Conservation (phyloP, 2,113 vertebrate genomes). For the Oncorhynchus mykiss region DNA sequence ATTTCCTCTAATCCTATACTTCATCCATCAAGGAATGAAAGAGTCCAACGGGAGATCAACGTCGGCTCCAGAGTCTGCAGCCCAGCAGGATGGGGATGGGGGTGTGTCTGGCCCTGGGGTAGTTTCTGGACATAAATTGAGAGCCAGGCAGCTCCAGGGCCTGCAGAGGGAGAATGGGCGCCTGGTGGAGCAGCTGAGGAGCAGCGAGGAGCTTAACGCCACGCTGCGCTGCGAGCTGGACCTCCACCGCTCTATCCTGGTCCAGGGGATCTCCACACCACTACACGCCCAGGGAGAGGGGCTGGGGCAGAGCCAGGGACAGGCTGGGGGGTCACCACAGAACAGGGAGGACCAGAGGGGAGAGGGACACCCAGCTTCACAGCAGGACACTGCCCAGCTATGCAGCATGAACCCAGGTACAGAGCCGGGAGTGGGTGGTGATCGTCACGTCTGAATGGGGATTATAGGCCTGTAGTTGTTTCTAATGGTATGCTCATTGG, state of each 20-base stretch:
- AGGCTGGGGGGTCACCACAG: not conserved
- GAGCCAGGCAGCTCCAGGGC: constrained; percentile 40
- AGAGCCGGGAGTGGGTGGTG: not conserved
- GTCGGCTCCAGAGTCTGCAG: not conserved
- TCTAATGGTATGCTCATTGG: not conserved
- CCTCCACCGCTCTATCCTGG: constrained; percentile 72
- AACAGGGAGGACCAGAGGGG: not conserved
- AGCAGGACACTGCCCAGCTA: not conserved
- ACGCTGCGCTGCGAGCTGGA: constrained; percentile 73
- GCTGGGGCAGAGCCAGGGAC: constrained; percentile 24
- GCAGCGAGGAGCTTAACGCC: constrained; percentile 71
- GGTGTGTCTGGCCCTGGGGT: constrained; percentile 15
- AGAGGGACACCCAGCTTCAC: constrained; percentile 22
- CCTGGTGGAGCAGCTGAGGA: constrained; percentile 71
- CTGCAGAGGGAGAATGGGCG: constrained; percentile 69
- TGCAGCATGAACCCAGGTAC: constrained; percentile 61
- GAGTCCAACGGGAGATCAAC: constrained; percentile 20
- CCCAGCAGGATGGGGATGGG: constrained; percentile 16
- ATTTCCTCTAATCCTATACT: not conserved
- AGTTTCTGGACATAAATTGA: not conserved
- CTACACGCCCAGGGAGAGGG: not conserved
- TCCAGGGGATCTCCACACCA: constrained; percentile 43
- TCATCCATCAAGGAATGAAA: constrained; percentile 45
- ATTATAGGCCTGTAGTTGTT: not conserved
- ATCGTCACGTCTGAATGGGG: too few relatives aligned